Conservation (phyloP, 2,113 vertebrate species). For the Sisor rabdophorus region DNA sequence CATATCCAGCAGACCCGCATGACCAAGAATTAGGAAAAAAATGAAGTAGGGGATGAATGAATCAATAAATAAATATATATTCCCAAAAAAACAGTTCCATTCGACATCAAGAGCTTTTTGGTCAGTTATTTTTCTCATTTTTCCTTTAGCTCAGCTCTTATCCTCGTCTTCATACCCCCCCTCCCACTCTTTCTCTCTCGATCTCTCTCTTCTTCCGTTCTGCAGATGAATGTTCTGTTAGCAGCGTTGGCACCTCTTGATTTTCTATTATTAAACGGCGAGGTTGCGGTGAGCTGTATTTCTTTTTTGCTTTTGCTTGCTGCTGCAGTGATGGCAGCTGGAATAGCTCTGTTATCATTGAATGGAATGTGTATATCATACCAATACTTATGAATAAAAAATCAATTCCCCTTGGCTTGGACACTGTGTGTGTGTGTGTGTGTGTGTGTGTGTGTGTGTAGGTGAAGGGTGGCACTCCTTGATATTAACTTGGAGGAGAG, state of each 20-base stretch:
- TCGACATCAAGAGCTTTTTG: slow-evolving; percentile 5
- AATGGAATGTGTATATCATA: slow-evolving; percentile 58
- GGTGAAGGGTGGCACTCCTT: slow-evolving; percentile 4
- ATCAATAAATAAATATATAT: no score
- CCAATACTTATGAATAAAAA: slow-evolving; percentile 50
- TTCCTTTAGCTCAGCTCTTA: slow-evolving; percentile 32
- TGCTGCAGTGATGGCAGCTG: slow-evolving; percentile 50
- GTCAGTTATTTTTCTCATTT: background rate
- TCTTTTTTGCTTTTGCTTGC: slow-evolving; percentile 41
- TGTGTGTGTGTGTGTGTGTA: slow-evolving; percentile 34
- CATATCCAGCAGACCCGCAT: no score
- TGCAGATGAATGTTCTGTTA: slow-evolving; percentile 63
- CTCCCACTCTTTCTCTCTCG: slow-evolving; percentile 35
- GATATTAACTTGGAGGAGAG: slow-evolving; percentile 26
- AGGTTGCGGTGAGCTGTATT: slow-evolving; percentile 54
- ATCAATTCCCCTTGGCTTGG: slow-evolving; percentile 47
- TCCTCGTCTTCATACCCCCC: slow-evolving; percentile 19
- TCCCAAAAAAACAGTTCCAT: no score
- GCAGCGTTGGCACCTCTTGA: slow-evolving; percentile 60
- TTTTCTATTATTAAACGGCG: slow-evolving; percentile 65
- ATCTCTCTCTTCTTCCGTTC: slow-evolving; percentile 47
- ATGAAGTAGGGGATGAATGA: no score
- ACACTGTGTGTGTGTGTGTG: slow-evolving; percentile 13
- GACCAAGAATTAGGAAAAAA: no score
- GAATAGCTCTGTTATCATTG: slow-evolving; percentile 61